Conservation (phyloP, 2,888 invertebrate species). For the Aleiodes leptofemur region DNA sequence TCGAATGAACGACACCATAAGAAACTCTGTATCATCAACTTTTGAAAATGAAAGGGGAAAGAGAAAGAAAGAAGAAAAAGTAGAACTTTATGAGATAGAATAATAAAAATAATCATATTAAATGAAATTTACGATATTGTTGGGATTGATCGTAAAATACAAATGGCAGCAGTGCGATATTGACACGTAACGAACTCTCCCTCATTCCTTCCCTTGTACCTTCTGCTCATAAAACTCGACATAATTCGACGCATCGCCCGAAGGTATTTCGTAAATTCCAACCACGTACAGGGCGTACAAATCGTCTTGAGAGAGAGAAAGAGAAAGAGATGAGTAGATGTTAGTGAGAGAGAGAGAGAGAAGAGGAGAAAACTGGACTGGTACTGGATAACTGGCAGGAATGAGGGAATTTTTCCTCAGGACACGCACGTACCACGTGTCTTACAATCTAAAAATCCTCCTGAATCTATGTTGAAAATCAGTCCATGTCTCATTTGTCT, state of each 20-base stretch:
- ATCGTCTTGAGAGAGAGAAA: conserved; percentile 55
- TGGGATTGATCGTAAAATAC: conserved; percentile 19
- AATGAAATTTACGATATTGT: conserved; percentile 17
- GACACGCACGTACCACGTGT: conserved; percentile 59
- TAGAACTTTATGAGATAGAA: neutral
- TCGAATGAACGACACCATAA: too few species aligned
- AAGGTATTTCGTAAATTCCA: conserved; percentile 58
- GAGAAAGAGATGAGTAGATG: conserved; percentile 32
- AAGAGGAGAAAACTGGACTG: conserved; percentile 33
- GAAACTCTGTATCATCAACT: too few species aligned
- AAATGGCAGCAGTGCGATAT: conserved; percentile 16
- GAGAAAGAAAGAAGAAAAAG: neutral
- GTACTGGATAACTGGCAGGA: conserved; percentile 21
- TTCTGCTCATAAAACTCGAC: conserved; percentile 58
- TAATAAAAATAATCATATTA: neutral
- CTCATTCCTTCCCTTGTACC: conserved; percentile 6
- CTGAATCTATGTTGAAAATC: conserved; percentile 18
- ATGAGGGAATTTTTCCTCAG: conserved; percentile 53
- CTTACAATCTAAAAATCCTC: conserved; percentile 60
- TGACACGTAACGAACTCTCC: conserved; percentile 12
- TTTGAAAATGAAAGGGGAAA: too few species aligned
- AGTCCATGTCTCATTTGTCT: conserved; percentile 31
- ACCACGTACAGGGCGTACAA: conserved; percentile 62
- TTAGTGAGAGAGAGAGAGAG: conserved; percentile 30
- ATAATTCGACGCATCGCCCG: conserved; percentile 61